phyloP scores from a whole-genome alignment of 2,797 vertebrate genomes.

The Sebastes goodei region DNA sequence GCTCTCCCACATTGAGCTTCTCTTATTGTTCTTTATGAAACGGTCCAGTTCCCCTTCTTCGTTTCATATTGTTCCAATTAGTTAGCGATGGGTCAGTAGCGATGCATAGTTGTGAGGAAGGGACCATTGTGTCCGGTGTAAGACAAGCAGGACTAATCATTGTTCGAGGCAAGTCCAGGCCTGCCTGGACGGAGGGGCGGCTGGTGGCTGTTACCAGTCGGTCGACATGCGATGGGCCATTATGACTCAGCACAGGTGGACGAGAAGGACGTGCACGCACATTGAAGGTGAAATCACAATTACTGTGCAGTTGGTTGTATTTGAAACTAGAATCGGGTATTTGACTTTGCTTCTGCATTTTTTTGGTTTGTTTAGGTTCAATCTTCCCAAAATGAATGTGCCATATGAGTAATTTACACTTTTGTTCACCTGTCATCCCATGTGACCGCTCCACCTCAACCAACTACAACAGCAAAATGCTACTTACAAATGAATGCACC shows the following conservation, averaged over 20 bases:
- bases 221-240: slow-evolving; percentile 11
- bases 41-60: background rate
- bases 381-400: background rate
- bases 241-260: slow-evolving; percentile 35
- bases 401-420: background rate
- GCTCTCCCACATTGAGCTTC: slow-evolving; percentile 47
- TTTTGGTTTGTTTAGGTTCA: background rate
- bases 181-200: slow-evolving; percentile 44
- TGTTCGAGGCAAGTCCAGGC: slow-evolving; percentile 62
- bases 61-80: slow-evolving; percentile 30
- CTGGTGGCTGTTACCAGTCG: slow-evolving; percentile 42
- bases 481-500: background rate
- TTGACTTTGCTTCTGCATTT: background rate
- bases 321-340: background rate
- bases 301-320: background rate
- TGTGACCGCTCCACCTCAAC: background rate
- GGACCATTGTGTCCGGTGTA: slow-evolving; percentile 71
- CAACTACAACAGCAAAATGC: background rate
- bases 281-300: slow-evolving; percentile 9
- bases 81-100: slow-evolving; percentile 57
- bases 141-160: slow-evolving; percentile 73
- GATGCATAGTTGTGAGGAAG: slow-evolving; percentile 30
- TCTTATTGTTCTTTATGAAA: slow-evolving; percentile 49
- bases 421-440: background rate
- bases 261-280: background rate